These are phyloP conservation scores for Heterodera filipjevi DNA, from an alignment of 2,888 invertebrate genomes.

Conservation along the genomic window DNA sequence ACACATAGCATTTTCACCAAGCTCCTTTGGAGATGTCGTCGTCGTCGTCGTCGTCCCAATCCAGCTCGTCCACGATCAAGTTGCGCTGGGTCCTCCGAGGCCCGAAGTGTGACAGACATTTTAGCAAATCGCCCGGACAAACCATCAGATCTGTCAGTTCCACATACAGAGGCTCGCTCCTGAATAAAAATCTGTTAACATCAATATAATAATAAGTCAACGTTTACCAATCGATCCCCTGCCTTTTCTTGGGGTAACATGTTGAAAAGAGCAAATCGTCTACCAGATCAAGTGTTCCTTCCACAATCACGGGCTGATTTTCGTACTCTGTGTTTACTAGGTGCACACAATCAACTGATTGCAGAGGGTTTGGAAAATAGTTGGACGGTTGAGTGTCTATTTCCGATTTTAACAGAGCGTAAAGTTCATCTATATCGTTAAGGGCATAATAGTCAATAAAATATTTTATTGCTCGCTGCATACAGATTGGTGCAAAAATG, in stretches of 20 bases:
- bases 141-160: neutral
- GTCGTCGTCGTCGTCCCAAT: neutral
- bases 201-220: neutral
- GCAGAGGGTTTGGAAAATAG: neutral
- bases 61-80: neutral
- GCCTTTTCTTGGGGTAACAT: neutral
- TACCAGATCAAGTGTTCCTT: no score
- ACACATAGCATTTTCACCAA: neutral
- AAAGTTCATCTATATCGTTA: neutral
- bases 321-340: neutral
- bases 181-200: neutral
- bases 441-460: neutral
- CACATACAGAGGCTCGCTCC: constrained; percentile 8
- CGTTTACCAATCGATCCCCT: neutral
- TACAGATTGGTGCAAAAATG: neutral
- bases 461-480: neutral
- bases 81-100: neutral
- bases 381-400: no score
- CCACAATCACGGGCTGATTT: no score
- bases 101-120: neutral
- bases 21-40: neutral
- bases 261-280: no score
- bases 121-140: neutral
- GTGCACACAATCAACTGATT: neutral
- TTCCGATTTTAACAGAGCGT: no score